Conservation (phyloP, 2,888 invertebrate species). For the Tachystola acroxantha region DNA sequence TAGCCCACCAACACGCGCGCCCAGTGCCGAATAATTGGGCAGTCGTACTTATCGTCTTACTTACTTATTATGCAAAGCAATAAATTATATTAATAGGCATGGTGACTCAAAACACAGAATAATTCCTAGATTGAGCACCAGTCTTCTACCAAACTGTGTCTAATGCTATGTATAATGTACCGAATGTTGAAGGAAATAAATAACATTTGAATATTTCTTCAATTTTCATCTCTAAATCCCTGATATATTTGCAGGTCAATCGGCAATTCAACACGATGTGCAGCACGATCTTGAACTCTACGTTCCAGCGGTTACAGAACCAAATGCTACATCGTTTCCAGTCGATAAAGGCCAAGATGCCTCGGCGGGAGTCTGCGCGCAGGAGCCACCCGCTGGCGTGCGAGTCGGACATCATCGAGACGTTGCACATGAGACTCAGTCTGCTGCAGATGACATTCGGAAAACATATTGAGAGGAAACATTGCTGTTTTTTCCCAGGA, state of each 20-base stretch:
- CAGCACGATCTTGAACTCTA: conserved; percentile 88
- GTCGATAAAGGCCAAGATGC: conserved; percentile 93
- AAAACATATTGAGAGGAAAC: conserved; percentile 94
- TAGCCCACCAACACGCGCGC: too few species aligned
- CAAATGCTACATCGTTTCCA: conserved; percentile 92
- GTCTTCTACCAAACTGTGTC: too few species aligned
- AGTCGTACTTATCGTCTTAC: too few species aligned
- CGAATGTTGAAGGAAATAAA: too few species aligned
- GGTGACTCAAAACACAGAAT: too few species aligned
- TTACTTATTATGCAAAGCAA: too few species aligned
- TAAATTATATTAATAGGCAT: too few species aligned
- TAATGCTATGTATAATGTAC: too few species aligned
- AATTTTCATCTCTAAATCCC: too few species aligned
- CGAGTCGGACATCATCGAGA: conserved; percentile 95
- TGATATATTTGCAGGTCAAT: conserved; percentile 86
- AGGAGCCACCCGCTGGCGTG: conserved; percentile 93
- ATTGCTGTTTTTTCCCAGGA: conserved; percentile 96
- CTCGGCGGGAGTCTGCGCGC: conserved; percentile 92
- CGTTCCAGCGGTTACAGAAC: conserved; percentile 90
- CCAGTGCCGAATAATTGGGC: too few species aligned
- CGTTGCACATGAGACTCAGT: conserved; percentile 93
- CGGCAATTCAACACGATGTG: conserved; percentile 88
- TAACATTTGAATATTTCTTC: too few species aligned
- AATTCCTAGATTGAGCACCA: too few species aligned
- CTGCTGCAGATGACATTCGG: conserved; percentile 96